phyloP scores from a whole-genome alignment of 1,140 invertebrate species.

The Achroia grisella region DNA sequence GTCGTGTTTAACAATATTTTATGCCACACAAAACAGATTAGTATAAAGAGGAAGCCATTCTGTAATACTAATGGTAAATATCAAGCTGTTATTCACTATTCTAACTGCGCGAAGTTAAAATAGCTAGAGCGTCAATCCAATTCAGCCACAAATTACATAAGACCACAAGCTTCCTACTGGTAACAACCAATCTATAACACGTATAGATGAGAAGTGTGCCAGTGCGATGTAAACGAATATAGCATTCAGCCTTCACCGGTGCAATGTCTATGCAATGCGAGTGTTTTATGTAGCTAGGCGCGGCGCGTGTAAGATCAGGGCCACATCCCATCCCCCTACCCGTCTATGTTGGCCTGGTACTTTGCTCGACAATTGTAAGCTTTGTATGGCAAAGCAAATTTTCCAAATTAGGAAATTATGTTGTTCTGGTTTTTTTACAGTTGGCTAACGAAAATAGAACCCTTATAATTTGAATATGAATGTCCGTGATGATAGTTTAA shows the following conservation, averaged over 20 bases:
- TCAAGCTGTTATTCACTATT: conserved; percentile 30
- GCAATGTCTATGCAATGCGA: conserved; percentile 44
- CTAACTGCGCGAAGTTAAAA: conserved; percentile 44
- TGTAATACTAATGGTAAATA: conserved; percentile 3
- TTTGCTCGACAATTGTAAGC: conserved; percentile 10
- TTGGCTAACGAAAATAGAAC: no score
- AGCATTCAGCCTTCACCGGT: conserved; percentile 52
- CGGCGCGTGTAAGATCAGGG: conserved; percentile 44
- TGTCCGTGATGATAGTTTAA: no score
- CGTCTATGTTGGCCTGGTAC: conserved; percentile 37
- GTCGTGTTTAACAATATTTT: neutral
- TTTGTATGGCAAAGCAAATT: conserved; percentile 5
- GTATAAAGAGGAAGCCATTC: no score
- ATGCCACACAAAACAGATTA: no score
- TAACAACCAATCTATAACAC: neutral
- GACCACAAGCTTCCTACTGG: conserved; percentile 43
- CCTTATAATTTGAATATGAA: no score
- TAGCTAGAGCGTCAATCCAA: conserved; percentile 50
- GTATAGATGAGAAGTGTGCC: conserved; percentile 1
- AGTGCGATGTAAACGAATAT: conserved; percentile 45
- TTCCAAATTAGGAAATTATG: no score
- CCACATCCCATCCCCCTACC: conserved; percentile 10
- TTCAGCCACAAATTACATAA: conserved; percentile 64
- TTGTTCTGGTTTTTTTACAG: no score
- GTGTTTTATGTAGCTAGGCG: conserved; percentile 16